phyloP scores from a whole-genome alignment of 2,888 invertebrate species.

The Gisinianus flammeolus region DNA sequence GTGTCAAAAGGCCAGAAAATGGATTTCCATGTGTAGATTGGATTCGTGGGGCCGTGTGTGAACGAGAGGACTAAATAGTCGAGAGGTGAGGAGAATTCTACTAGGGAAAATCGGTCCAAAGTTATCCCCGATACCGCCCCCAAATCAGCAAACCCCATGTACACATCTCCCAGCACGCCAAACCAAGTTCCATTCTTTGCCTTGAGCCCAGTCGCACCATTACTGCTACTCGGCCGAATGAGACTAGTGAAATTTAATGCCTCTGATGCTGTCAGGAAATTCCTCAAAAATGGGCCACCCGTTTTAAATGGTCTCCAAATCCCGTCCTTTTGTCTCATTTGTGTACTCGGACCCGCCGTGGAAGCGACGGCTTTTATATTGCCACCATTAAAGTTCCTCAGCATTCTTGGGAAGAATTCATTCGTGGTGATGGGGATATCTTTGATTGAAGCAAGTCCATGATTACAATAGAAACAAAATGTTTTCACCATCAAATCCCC shows the following conservation, averaged over 20 bases:
- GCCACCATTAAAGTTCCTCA: neutral
- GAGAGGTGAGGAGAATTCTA: neutral
- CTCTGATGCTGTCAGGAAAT: constrained; percentile 6
- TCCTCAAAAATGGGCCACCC: neutral
- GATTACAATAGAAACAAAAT: constrained; percentile 2
- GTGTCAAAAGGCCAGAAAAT: constrained; percentile 5
- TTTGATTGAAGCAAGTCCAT: neutral
- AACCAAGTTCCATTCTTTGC: constrained; percentile 43
- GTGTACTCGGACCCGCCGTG: neutral
- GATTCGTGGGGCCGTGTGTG: neutral
- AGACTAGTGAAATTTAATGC: constrained; percentile 45
- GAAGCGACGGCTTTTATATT: neutral
- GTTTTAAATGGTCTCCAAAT: neutral
- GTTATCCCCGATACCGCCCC: constrained; percentile 38
- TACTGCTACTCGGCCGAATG: constrained; percentile 46
- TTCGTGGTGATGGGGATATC: neutral
- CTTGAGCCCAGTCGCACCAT: constrained; percentile 43
- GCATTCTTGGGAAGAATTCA: neutral
- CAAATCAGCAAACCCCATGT: constrained; percentile 41
- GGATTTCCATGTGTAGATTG: constrained; percentile 7
- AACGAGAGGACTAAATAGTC: neutral
- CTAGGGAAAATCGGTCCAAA: neutral
- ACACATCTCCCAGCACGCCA: constrained; percentile 45
- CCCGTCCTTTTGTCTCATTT: neutral
- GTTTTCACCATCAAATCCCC: neutral